These are phyloP conservation scores for Nomada fucata DNA, from an alignment of 2,888 invertebrate genomes.

Conservation along the genomic window DNA sequence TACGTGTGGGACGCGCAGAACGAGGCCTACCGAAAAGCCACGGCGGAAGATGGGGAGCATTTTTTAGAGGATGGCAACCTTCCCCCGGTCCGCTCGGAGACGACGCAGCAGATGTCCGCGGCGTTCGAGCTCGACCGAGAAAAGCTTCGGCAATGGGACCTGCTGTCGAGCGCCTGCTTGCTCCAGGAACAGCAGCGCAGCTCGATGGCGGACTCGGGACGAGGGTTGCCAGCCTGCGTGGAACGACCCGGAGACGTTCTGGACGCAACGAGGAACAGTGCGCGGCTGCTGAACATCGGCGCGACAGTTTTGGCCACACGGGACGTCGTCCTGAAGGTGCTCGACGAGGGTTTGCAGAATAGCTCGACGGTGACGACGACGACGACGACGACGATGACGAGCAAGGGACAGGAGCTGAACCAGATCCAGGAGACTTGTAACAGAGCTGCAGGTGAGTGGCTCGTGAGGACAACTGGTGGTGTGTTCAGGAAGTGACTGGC, in stretches of 20 bases:
- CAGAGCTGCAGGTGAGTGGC: constrained; percentile 81
- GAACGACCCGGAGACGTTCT: constrained; percentile 64
- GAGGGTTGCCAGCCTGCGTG: constrained; percentile 76
- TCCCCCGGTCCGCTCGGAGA: constrained; percentile 77
- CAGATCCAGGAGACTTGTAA: constrained; percentile 69
- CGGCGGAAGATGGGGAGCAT: constrained; percentile 71
- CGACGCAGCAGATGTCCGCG: constrained; percentile 73
- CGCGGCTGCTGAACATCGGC: constrained; percentile 7
- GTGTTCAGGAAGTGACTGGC: constrained; percentile 77
- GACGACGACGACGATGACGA: constrained; percentile 22
- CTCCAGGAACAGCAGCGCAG: constrained; percentile 84
- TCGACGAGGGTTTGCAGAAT: constrained; percentile 34
- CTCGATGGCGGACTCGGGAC: constrained; percentile 86
- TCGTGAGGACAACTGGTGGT: constrained; percentile 78
- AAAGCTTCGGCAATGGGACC: constrained; percentile 94
- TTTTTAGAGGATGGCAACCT: constrained; percentile 85
- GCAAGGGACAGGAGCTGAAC: constrained; percentile 55
- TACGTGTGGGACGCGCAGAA: constrained; percentile 83
- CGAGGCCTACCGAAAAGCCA: constrained; percentile 80
- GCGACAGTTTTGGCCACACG: background rate
- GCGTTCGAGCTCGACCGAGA: constrained; percentile 90
- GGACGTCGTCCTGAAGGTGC: constrained; percentile 37
- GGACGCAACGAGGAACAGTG: constrained; percentile 52
- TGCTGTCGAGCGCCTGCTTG: constrained; percentile 90
- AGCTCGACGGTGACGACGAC: constrained; percentile 1